Conservation (phyloP, 2,113 vertebrate genomes). For the Chaetops frenatus region DNA sequence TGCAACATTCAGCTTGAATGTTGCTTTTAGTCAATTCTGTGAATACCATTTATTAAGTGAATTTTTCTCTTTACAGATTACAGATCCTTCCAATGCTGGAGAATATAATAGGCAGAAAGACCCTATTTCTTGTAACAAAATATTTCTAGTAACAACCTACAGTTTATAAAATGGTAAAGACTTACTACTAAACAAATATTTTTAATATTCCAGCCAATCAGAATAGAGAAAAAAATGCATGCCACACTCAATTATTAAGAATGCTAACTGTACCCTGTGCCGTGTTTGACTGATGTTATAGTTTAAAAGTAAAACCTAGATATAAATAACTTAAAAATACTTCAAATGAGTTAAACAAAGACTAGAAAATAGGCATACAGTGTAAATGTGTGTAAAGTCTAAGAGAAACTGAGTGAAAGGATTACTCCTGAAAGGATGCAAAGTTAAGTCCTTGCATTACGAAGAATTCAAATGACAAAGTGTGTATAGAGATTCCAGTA, state of each 20-base stretch:
- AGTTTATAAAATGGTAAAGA: constrained; percentile 45
- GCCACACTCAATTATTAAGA: constrained; percentile 41
- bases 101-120: neutral
- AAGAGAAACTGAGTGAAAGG: neutral
- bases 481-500: neutral
- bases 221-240: constrained; percentile 46
- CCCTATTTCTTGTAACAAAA: constrained; percentile 7
- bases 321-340: neutral
- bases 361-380: neutral
- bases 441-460: neutral
- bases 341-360: neutral
- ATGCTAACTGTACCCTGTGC: neutral
- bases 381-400: neutral
- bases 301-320: neutral
- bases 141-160: constrained; percentile 37
- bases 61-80: neutral
- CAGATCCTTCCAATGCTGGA: neutral
- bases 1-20: neutral
- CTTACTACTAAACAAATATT: constrained; percentile 47
- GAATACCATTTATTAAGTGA: neutral
- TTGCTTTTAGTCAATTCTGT: neutral
- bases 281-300: neutral
- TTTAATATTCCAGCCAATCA: constrained; percentile 43
- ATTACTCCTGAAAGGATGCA: neutral
- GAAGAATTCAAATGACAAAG: neutral